Evolutionary conservation across 2,113 vertebrate genomes (phyloP), one percentile per base, ranked within the genome.

Genomic region (Thermophis baileyi): DNA sequence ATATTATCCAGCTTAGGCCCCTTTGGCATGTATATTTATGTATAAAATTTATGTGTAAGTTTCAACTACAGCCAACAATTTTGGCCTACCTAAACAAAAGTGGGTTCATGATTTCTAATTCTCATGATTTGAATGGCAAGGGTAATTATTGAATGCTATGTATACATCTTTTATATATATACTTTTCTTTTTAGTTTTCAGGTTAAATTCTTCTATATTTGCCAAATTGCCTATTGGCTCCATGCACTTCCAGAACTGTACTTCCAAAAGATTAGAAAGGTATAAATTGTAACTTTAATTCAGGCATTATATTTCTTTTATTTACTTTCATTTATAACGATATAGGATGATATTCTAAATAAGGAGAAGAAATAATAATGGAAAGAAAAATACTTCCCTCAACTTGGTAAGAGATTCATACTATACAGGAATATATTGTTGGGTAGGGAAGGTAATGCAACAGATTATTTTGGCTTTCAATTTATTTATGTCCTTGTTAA

Each of bases 121-220:
- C 8, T 89, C n/a, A 14, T 20, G 11, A 16, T 53, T 90, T 50
- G 11, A 20, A 35, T 50, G 18, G 10, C 4, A 16, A 57, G 18
- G 3, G 2, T 49, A 91, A 50, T 11, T 60, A 86, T 35, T 91
- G 54, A 87, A 89, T 89, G 44, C 6, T 90, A 7, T 90, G 16
- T 69, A 11, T 50, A 30, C 55, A 44, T 9, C 22, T 60, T 6
- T 57, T 30, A 86, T 88, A 51, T n/a, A 49, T 89, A 49, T 81
- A 53, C 25, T 89, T 53, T 88, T 74, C 30, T 47, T 55, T 91
- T 87, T 93, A 98, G 98, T 92, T 98, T 98, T 97, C 98, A 98
- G 97, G 98, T 98, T 92, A 98, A 98, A 97, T 98, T 98, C 97
- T 98, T 98, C 98, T 98, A 98, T 96, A 97, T 98, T 97, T 98